Percentiles rank a stretch among this genome's conserved stretches.
These are phyloP conservation scores for Pedionomus torquatus DNA, from an alignment of 2,113 vertebrate species.

Conservation along the genomic window DNA sequence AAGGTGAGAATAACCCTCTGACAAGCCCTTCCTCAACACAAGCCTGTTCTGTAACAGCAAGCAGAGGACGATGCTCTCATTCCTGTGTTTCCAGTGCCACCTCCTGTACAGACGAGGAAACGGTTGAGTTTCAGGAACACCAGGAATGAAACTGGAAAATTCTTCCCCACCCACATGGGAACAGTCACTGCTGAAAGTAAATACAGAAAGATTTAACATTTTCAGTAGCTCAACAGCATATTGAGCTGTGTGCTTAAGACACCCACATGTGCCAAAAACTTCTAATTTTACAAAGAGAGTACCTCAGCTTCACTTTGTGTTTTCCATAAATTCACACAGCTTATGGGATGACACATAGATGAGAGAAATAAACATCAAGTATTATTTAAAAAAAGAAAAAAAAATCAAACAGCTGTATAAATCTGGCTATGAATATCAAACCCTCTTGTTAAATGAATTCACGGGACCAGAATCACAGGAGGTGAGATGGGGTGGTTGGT, in stretches of 20 bases:
- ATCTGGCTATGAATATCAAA: background rate
- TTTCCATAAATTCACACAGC: background rate
- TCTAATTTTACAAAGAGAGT: background rate
- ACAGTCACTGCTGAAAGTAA: background rate
- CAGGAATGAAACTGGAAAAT: background rate
- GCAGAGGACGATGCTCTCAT: rapidly evolving
- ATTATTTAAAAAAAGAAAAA: background rate
- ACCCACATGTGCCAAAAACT: background rate
- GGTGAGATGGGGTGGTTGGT: background rate
- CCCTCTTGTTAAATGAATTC: background rate
- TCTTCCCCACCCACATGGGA: background rate
- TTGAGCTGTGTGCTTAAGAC: background rate
- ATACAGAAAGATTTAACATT: background rate
- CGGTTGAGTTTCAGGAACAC: background rate
- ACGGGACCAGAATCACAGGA: background rate
- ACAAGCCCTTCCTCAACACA: rapidly evolving
- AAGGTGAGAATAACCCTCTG: rapidly evolving
- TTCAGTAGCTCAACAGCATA: background rate
- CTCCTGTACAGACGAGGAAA: background rate
- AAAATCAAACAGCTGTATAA: background rate
- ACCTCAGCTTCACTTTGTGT: background rate
- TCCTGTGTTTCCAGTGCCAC: conserved; percentile 15
- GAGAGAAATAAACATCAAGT: background rate
- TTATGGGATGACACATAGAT: background rate
- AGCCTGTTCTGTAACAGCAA: rapidly evolving